Base-by-base conservation (phyloP, 2,888 invertebrate species). In the Athalia circularis region DNA sequence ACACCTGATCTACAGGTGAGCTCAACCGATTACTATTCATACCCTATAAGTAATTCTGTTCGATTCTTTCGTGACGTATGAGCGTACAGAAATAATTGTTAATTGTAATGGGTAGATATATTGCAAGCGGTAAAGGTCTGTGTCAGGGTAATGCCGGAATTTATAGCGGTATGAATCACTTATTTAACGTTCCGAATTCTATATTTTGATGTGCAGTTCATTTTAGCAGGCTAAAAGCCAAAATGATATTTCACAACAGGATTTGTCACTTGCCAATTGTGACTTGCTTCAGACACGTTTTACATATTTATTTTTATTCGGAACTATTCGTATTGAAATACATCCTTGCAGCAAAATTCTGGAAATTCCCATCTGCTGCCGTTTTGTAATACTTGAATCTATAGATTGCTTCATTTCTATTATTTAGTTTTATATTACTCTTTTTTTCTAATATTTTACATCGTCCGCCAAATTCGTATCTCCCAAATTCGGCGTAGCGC, bases 1-100 rank as follows among this genome's bases (percentile, higher is more conserved):
- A 9, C 75, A 62, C 43, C 61, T 81, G 4, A 83, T 89, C 80
- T 89, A 88, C 65, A 88, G 88, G 78, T 57, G 6, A 65, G 74
- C 11, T 7, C 15, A 15, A 52, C n/a, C 11, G 8, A 29, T 64
- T 7, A 6, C 9, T 15, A 11, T 29, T 50, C 43, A 11, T 7
- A 54, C 50, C 4, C 29, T 9, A 11, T 43, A 54, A 11, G n/a
- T 54, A 68, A 48, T 29, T 29, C 29, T 29, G 29, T 29, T 29
- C 29, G 0, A 29, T 29, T 29, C 29, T 29, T 2, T 29, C 29
- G 29, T 29, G 29, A 29, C 29, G 29, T 29, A 68, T 52, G 52
- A 43, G 52, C 6, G 9, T 47, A 54, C 52, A 54, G 54, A 54
- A 54, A 68, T 68, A 29, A 68, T 54, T 43, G 43, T 29, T 29